Percentiles rank a stretch among this genome's conserved stretches.
These are phyloP conservation scores for Catocala sponsa DNA, from an alignment of 2,888 invertebrate genomes.

Conservation along the genomic window DNA sequence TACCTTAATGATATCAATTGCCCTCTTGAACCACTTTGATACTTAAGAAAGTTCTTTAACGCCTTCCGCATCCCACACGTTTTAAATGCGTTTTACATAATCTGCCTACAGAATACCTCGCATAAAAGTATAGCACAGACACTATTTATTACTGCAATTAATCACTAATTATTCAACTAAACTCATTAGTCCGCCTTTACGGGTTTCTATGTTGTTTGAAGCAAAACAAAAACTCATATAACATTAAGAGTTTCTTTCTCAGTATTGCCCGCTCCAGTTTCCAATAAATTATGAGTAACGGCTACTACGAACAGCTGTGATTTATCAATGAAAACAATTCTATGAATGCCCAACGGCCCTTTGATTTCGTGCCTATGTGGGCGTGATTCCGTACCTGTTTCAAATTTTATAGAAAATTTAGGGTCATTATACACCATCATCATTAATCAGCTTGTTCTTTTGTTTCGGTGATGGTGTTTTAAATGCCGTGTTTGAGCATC, in stretches of 20 bases:
- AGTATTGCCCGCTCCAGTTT: conserved; percentile 24
- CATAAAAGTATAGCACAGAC: conserved; percentile 1
- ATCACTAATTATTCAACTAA: no score
- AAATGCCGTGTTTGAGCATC: conserved; percentile 56
- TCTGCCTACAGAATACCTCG: conserved; percentile 29
- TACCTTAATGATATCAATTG: conserved; percentile 24
- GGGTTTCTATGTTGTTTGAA: no score
- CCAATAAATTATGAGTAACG: conserved; percentile 34
- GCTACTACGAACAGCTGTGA: conserved; percentile 56
- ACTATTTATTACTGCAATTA: no score
- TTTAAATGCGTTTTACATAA: conserved; percentile 30
- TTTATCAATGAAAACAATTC: conserved; percentile 66
- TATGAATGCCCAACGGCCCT: conserved; percentile 62
- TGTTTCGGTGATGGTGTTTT: conserved; percentile 49
- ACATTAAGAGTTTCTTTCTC: not conserved
- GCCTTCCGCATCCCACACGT: conserved; percentile 53
- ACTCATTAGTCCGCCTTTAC: no score
- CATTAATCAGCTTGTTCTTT: conserved; percentile 40
- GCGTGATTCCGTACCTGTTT: conserved; percentile 29
- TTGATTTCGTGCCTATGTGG: conserved; percentile 54
- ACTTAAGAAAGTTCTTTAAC: conserved; percentile 46
- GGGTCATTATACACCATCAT: conserved; percentile 37
- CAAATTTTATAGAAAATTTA: conserved; percentile 17
- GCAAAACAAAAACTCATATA: not conserved
- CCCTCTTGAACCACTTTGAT: conserved; percentile 33